Base-by-base conservation (phyloP, 1,140 invertebrate genomes). In the Gryllus bimaculatus region DNA sequence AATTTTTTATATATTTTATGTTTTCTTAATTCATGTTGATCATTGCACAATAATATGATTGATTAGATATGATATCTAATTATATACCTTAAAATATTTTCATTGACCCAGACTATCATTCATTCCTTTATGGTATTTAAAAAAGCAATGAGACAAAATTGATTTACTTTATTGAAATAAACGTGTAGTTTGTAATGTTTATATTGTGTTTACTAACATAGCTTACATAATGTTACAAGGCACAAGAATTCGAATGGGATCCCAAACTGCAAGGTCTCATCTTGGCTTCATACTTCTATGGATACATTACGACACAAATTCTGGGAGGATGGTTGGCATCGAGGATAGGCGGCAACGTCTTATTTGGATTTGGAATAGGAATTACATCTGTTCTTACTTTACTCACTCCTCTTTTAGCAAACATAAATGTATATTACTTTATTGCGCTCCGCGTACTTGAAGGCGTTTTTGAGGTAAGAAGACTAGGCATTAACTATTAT, bases 381-480 rank as follows among this genome's bases (percentile, higher is more conserved):
- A 83, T 91, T 73, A 89, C 90, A 12, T 91, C 91, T 0, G 78
- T 95, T 20, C 86, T 95, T 82, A 94, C 93, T 76, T 87, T 92
- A 75, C 82, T 92, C 48, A 92, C 88, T 81, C 93, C 92, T 1
- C 83, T 84, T 13, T 86, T 87, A 74, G 90, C 89, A 7, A 90
- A 93, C 21, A 84, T 87, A 66, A 93, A 91, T 81, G 89, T 93
- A 3, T 91, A 89, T 73, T 83, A 93, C 8, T 88, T 98, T 0
- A 86, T 98, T 20, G 87, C 89, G 6, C 87, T 96, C 0, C 87
- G 96, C 81, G 90, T 97, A n/a, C 84, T 96, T 21, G 94, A 96
- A 87, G 96, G 96, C 74, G 84, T 98, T 73, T 96, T 93, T 84
- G 95, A 97, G 90, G 94, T 95, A 86, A 82, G 82, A 18, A 66